Base-by-base conservation (phyloP, 2,888 invertebrate genomes). In the Frankliniella fusca region DNA sequence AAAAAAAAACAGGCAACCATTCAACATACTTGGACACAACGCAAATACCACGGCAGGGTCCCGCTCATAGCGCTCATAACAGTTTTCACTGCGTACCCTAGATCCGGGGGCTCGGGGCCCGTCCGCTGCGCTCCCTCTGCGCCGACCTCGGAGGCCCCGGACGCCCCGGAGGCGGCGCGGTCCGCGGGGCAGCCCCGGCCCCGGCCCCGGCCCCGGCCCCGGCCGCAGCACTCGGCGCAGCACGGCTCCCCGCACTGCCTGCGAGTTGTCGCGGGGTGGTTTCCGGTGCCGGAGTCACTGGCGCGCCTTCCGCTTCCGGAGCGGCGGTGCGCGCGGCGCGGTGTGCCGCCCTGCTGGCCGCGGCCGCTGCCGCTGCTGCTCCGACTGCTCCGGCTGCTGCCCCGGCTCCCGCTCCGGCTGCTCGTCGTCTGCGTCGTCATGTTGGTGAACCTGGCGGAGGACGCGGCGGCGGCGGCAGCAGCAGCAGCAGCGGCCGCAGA, bases 251-350 rank as follows among this genome's bases (percentile, higher is more conserved):
- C 70, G 70, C 70, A 76, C 70, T 27, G 70, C 27, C 70, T 76
- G 70, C 27, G 70, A 76, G 70, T 76, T 76, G 70, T 76, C 70
- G 70, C 70, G 70, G 70, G 70, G 11, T 76, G 70, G 70, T 76
- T 76, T 76, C 70, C 70, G 70, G 70, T 23, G 70, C 27, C 70
- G 27, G 70, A 76, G 70, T 76, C 70, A 27, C 70, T 76, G 70
- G 27, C 27, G 70, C 70, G 70, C 27, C 70, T 76, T 76, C 70
- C 70, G 70, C 11, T 76, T 76, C 70, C 70, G 70, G 70, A 3
- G 70, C 27, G 70, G 70, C 27, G 70, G n/a, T 70, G 70, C n/a
- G n/a, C n/a, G 70, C 23, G n/a, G 27, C 18, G 15, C 18, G 18
- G 1, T 18, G 54, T 23, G 70, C 23, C 54, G 54, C 18, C 54